Evolutionary conservation across 2,888 invertebrate species (phyloP).

Genomic region (Esperia sulphurella): DNA sequence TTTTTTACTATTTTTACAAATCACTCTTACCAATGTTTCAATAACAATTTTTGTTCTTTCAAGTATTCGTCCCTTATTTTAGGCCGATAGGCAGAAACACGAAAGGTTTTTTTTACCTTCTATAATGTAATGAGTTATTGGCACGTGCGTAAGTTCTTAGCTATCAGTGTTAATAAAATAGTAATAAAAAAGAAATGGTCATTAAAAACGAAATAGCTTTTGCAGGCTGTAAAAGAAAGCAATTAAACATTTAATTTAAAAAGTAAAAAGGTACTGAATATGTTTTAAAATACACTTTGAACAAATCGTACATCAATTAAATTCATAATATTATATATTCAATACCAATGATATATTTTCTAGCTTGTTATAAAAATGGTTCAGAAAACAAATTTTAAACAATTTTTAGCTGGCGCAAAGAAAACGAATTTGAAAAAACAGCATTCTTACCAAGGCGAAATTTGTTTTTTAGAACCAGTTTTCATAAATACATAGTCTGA

Average conservation of each 20-base stretch:
- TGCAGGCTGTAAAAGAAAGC: background rate
- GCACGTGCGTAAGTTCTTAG: background rate
- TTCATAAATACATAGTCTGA: background rate
- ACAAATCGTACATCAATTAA: too few relatives aligned
- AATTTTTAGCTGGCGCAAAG: too few relatives aligned
- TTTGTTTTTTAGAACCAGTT: too few relatives aligned
- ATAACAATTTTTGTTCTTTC: conserved; percentile 47
- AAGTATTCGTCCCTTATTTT: conserved; percentile 46
- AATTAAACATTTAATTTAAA: too few relatives aligned
- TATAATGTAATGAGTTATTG: background rate
- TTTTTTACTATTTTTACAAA: conserved; percentile 47
- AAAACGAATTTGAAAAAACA: too few relatives aligned
- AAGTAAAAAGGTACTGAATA: too few relatives aligned
- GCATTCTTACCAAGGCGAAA: too few relatives aligned
- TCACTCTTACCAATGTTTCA: conserved; percentile 36
- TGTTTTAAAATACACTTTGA: too few relatives aligned
- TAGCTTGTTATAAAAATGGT: too few relatives aligned
- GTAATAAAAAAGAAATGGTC: background rate
- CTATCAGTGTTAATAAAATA: background rate
- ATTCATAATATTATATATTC: too few relatives aligned
- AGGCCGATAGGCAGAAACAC: conserved; percentile 37
- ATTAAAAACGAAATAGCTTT: background rate
- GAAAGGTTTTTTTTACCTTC: background rate
- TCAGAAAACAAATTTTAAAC: too few relatives aligned
- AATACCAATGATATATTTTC: too few relatives aligned